phyloP scores from a whole-genome alignment of 2,797 vertebrate species.

The Esox lucius region DNA sequence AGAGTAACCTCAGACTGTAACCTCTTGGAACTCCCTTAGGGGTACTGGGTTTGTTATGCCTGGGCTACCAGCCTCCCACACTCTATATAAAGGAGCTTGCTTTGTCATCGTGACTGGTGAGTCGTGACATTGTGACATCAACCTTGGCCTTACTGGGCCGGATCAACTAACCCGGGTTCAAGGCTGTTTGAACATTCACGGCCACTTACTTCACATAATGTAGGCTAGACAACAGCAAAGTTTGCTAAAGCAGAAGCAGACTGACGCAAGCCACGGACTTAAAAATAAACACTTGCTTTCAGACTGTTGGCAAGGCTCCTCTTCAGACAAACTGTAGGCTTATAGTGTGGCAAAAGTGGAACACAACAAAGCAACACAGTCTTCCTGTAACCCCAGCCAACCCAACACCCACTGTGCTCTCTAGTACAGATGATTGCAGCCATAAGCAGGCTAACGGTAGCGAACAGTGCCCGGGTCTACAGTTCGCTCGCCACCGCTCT shows the following conservation, averaged over 20 bases:
- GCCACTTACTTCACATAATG: background rate
- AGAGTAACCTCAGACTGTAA: background rate
- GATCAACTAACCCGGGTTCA: background rate
- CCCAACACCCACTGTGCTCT: background rate
- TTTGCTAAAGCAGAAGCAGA: conserved; percentile 4
- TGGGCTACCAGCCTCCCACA: background rate
- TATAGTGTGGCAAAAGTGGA: background rate
- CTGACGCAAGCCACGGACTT: background rate
- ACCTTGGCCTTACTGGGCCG: background rate
- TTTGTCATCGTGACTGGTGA: too few species aligned
- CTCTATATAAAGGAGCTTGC: background rate
- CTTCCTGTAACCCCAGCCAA: background rate
- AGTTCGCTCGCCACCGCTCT: background rate
- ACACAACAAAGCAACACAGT: conserved; percentile 13
- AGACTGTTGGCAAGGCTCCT: conserved; percentile 6
- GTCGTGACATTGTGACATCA: background rate
- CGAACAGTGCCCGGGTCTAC: background rate
- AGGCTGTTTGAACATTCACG: background rate
- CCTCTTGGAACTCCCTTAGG: background rate
- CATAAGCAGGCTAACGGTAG: conserved; percentile 9
- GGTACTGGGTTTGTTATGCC: background rate
- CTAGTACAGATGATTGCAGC: background rate
- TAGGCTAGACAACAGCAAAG: background rate
- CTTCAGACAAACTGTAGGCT: conserved; percentile 13
- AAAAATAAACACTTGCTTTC: too few species aligned